phyloP scores from a whole-genome alignment of 2,797 vertebrate species.

The Coendou prehensilis region DNA sequence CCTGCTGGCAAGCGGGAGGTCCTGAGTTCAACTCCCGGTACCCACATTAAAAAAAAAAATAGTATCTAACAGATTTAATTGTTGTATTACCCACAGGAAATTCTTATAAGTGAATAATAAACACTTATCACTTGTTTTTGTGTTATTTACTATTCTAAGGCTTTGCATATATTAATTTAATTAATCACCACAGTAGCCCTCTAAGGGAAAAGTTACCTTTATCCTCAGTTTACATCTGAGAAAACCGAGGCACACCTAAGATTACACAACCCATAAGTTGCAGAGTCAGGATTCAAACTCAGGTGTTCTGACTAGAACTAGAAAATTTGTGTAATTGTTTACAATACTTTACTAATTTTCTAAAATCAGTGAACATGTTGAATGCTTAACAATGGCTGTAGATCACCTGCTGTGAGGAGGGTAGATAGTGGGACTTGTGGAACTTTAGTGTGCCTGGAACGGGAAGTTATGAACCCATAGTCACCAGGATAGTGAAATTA shows the following conservation, averaged over 20 bases:
- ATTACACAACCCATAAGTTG: neutral
- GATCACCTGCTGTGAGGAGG: neutral
- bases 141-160: neutral
- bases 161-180: neutral
- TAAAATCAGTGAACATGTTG: neutral
- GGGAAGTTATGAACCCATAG: neutral
- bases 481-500: neutral
- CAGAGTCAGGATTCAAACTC: neutral
- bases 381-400: neutral
- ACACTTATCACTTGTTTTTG: neutral
- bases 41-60: no score
- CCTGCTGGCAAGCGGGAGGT: no score
- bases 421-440: neutral
- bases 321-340: neutral
- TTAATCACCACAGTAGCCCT: neutral
- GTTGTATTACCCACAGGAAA: neutral
- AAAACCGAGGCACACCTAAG: neutral
- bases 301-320: neutral
- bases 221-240: neutral
- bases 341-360: neutral
- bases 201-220: neutral
- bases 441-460: neutral
- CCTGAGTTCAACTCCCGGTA: no score
- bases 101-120: slow-evolving; percentile 40
- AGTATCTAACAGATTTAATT: neutral